Evolutionary conservation across 2,888 invertebrate genomes (phyloP), one percentile per base, ranked within the genome.

Genomic region (Osedax fenrisi): DNA sequence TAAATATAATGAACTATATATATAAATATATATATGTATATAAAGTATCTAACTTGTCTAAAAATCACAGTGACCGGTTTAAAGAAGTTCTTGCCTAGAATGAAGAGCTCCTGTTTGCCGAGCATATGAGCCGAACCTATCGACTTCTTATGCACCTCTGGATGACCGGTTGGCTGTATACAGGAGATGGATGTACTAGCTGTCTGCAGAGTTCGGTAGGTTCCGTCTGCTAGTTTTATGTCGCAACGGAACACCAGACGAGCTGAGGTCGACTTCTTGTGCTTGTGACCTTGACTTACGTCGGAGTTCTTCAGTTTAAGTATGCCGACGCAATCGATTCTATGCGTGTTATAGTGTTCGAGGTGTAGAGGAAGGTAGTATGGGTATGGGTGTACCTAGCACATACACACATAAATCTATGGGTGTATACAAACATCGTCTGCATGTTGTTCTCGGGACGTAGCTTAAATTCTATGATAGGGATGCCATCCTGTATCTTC

Each of bases 251-350:
- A 95, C 70, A 94, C 92, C 90, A 97, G 92, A 71, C 95, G 89
- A 82, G 95, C 95, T 75, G 92, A 88, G 0, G 94, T 94, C 0
- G 93, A 93, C 86, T 94, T 94, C 87, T 95, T 95, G 75, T 83
- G 84, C 67, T 83, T 83, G 75, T 81, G 81, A 24, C 81, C 80
- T 83, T 91, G 91, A 83, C 92, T 92, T 24, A 96, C 95, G 85
- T 96, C 95, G 25, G 95, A 94, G 85, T 95, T 95, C 79, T 95
- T 88, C 84, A 85, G 78, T 77, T 87, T 96, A 78, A 96, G 87
- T 80, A 96, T 96, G 17, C 96, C 96, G 75, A 97, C 94, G 86
- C 96, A 96, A 87, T 97, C 96, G 84, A 96, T 92, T 66, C 88
- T 88, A 80, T 10, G 41, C 10, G 17, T n/a, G n/a, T n/a, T n/a